These are phyloP conservation scores for Stichopus chloronotus DNA, from an alignment of 35 echinoderm and acorn worm genomes.

Conservation along the genomic window DNA sequence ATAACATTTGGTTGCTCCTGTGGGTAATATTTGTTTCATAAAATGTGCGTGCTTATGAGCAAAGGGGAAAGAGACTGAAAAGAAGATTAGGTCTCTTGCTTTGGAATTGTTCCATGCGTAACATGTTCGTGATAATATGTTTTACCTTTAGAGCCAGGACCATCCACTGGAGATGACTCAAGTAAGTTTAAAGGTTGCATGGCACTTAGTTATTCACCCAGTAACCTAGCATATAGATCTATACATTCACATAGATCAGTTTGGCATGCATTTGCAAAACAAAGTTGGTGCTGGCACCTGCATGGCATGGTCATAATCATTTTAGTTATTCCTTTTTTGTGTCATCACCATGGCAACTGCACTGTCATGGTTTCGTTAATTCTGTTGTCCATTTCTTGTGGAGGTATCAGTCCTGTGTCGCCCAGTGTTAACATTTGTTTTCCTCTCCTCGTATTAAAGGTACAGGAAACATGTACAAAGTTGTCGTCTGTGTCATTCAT, in stretches of 20 bases:
- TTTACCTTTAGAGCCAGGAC: conserved; percentile 33
- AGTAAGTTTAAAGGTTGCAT: conserved; percentile 26
- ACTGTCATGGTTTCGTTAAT: too few relatives aligned
- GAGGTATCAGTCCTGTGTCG: too few relatives aligned
- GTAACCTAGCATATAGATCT: background rate
- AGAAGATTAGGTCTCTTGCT: background rate
- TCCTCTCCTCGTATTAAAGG: too few relatives aligned
- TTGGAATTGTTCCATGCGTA: background rate
- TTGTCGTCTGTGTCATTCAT: too few relatives aligned
- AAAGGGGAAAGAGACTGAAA: background rate
- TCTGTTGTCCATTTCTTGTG: too few relatives aligned
- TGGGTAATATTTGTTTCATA: background rate
- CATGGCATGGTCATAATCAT: conserved; percentile 1
- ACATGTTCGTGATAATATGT: conserved; percentile 20
- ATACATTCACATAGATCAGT: background rate
- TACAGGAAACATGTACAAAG: too few relatives aligned
- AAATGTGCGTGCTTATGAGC: background rate
- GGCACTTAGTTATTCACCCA: background rate
- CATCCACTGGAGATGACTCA: background rate
- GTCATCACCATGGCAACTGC: background rate
- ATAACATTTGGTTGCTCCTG: background rate
- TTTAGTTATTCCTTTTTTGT: background rate
- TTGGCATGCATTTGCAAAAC: background rate
- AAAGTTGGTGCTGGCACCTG: background rate
- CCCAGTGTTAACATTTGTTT: too few relatives aligned